Evolutionary conservation across 1,140 invertebrate species (phyloP).

Genomic region (Apis dorsata): DNA sequence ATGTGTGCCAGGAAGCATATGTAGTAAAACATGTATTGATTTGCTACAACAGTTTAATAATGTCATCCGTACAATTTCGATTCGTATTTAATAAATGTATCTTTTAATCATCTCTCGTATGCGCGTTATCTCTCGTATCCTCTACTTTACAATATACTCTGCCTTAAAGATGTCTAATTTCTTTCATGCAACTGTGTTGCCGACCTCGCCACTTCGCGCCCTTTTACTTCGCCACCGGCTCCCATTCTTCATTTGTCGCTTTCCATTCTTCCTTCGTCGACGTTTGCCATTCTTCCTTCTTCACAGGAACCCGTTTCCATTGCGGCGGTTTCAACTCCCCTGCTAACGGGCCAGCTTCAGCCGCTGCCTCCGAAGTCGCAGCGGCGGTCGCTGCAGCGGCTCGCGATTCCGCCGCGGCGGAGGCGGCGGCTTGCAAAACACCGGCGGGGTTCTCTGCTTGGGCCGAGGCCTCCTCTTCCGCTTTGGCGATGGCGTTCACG

Average conservation of each 20-base stretch:
- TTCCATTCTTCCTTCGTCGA: neutral
- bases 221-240: neutral
- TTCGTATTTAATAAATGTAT: neutral
- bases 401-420: neutral
- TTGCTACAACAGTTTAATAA: constrained; percentile 45
- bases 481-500: neutral
- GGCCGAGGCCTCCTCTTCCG: constrained; percentile 17
- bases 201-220: too few species aligned
- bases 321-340: neutral
- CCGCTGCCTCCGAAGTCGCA: neutral
- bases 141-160: neutral
- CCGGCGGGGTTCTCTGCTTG: neutral
- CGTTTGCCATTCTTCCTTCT: neutral
- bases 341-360: neutral
- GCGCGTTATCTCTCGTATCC: neutral
- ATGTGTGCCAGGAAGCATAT: constrained; percentile 3
- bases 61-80: constrained; percentile 17
- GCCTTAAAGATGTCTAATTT: neutral
- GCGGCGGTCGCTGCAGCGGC: neutral
- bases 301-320: neutral
- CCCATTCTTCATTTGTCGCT: neutral
- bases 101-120: neutral
- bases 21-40: neutral
- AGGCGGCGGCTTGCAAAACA: constrained; percentile 1
- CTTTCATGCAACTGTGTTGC: neutral